phyloP scores from a whole-genome alignment of 2,113 vertebrate species.

The Bothrops jararaca region DNA sequence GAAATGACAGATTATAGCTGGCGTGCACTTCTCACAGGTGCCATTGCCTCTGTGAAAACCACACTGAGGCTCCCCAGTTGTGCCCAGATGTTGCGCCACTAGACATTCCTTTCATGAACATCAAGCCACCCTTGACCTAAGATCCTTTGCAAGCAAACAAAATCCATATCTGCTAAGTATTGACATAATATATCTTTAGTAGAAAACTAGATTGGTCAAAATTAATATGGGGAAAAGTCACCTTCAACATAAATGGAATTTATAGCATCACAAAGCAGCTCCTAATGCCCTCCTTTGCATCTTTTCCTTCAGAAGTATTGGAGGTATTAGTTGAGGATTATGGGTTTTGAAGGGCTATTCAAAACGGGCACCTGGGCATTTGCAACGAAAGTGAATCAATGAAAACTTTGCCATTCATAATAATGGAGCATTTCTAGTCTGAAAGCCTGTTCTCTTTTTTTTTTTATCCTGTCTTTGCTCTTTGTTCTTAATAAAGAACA shows the following conservation, averaged over 20 bases:
- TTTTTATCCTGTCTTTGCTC: neutral
- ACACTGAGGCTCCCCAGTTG: neutral
- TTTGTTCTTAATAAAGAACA: neutral
- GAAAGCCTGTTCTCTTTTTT: neutral
- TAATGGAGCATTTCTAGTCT: neutral
- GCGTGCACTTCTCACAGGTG: neutral
- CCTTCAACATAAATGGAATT: neutral
- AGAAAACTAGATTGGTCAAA: neutral
- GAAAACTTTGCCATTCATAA: neutral
- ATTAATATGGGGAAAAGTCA: neutral
- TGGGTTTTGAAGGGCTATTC: neutral
- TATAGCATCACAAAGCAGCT: neutral
- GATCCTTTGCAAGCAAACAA: constrained; percentile 38
- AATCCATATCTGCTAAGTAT: neutral
- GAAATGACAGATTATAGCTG: neutral
- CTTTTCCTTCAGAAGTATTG: neutral
- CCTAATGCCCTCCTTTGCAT: neutral
- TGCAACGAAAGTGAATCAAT: neutral
- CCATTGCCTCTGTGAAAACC: neutral
- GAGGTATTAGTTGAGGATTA: neutral
- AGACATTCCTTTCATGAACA: neutral
- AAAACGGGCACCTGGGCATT: neutral
- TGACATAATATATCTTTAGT: neutral
- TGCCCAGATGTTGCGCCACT: neutral
- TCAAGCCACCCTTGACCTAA: constrained; percentile 36